Evolutionary conservation across 2,888 invertebrate genomes (phyloP).

Genomic region (Meloe dianella): DNA sequence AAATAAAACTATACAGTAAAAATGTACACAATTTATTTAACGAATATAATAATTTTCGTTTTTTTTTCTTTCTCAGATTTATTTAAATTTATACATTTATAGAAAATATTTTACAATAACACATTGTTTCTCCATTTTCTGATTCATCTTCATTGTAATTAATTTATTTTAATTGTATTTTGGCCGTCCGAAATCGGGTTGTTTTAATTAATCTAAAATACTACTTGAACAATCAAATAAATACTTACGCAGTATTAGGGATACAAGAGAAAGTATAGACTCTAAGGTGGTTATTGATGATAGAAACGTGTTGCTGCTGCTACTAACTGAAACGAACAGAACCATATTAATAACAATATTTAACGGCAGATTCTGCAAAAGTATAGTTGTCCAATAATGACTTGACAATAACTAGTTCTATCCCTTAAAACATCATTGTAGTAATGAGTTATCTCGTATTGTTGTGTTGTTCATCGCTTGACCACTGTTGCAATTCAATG

Average conservation of each 20-base stretch:
- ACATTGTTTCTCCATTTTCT: conserved; percentile 5
- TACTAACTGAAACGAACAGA: conserved; percentile 26
- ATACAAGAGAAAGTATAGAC: conserved; percentile 22
- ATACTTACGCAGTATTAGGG: conserved; percentile 26
- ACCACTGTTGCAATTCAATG: too few species aligned
- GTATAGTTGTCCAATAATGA: neutral
- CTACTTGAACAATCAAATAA: neutral
- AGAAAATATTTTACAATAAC: conserved; percentile 41
- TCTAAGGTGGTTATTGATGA: conserved; percentile 25
- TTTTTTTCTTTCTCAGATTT: neutral
- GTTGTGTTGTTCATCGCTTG: too few species aligned
- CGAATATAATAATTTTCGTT: conserved; percentile 31
- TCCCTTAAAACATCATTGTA: too few species aligned
- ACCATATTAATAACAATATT: conserved; percentile 11
- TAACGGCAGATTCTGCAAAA: neutral
- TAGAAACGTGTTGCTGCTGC: conserved; percentile 19
- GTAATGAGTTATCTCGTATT: too few species aligned
- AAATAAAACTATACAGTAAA: conserved; percentile 33
- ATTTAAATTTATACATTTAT: conserved; percentile 41
- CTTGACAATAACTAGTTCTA: neutral
- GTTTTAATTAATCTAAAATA: conserved; percentile 28
- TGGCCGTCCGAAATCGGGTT: conserved; percentile 25
- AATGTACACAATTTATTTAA: conserved; percentile 43
- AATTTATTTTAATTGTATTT: conserved; percentile 1
- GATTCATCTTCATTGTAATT: neutral